phyloP scores from a whole-genome alignment of 2,888 invertebrate genomes.

The Hydropsyche betteni region DNA sequence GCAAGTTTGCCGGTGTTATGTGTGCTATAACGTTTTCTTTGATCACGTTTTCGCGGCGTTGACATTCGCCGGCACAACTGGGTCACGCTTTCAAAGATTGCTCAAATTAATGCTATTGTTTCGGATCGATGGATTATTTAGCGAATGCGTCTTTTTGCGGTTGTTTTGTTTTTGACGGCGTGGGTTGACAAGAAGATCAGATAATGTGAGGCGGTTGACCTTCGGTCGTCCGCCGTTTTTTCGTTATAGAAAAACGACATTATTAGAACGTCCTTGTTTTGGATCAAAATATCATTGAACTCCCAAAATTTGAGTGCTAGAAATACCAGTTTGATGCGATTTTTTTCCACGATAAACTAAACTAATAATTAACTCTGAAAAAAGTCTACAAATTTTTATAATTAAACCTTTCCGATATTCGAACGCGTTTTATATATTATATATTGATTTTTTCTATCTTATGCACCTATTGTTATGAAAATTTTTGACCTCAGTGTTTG shows the following conservation, averaged over 20 bases:
- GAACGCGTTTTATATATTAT: background rate
- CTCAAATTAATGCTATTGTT: too few species aligned
- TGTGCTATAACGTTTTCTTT: too few species aligned
- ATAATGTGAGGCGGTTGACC: constrained; percentile 14
- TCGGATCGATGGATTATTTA: too few species aligned
- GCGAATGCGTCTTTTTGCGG: background rate
- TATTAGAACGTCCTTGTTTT: constrained; percentile 28
- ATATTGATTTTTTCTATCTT: background rate
- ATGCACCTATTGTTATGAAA: background rate
- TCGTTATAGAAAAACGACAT: constrained; percentile 22
- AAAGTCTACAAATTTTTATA: too few species aligned
- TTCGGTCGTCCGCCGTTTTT: constrained; percentile 20
- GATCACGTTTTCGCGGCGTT: too few species aligned
- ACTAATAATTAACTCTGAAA: too few species aligned
- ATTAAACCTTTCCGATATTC: too few species aligned
- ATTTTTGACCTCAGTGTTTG: background rate
- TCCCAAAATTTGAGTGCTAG: constrained; percentile 7
- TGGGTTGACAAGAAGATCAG: constrained; percentile 27
- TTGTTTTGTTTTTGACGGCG: background rate
- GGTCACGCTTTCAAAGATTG: too few species aligned
- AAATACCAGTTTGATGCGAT: constrained; percentile 20
- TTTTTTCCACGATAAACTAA: background rate
- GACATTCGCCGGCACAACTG: too few species aligned
- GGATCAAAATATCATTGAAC: constrained; percentile 28
- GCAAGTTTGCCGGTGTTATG: too few species aligned